Base-by-base conservation (phyloP, 2,888 invertebrate genomes). In the Yponomeuta sedellus region DNA sequence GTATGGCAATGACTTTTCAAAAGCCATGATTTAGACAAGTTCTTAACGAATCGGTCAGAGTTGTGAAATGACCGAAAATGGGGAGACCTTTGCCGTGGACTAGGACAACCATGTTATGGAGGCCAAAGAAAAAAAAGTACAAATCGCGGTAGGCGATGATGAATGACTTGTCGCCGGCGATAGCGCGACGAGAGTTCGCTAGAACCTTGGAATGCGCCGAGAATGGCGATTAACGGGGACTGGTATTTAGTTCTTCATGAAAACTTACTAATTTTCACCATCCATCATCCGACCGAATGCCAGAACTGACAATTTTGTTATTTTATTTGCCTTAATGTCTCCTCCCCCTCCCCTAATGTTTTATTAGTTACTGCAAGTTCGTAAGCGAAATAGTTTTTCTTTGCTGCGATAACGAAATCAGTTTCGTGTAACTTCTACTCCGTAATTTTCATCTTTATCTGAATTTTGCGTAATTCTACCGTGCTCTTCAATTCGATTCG, bases 191-290 rank as follows among this genome's bases (percentile, higher is more conserved):
- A 52, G 10, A 3, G 44, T 52, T 52, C 16, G 44, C 16, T 10
- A 34, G 34, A 16, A 34, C 61, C 61, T 61, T 34, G 61, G 61
- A 25, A 61, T 61, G 61, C 28, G 44, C 20, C 19, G 19, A 20
- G 11, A 63, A 44, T 40, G n/a, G 19, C 20, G 40, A 44, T 63
- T 20, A 63, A 3, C 19, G n/a, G 40, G 44, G 40, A 12, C n/a
- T 63, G 63, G 62, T 2, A 62, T 62, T 62, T 40, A 6, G 39
- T 39, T 63, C 40, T 44, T 61, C 28, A 61, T 63, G 63, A 63
- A 63, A 63, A 40, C 40, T 63, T 63, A 20, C 20, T 63, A 63
- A 63, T 63, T 61, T 63, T 11, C 20, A 40, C 63, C 63, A 39
- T 63, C 63, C 40, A 40, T 40, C 63, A n/a, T 40, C 20, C 8